Conservation (phyloP, 2,797 vertebrate genomes). For the Poeciliopsis turneri region DNA sequence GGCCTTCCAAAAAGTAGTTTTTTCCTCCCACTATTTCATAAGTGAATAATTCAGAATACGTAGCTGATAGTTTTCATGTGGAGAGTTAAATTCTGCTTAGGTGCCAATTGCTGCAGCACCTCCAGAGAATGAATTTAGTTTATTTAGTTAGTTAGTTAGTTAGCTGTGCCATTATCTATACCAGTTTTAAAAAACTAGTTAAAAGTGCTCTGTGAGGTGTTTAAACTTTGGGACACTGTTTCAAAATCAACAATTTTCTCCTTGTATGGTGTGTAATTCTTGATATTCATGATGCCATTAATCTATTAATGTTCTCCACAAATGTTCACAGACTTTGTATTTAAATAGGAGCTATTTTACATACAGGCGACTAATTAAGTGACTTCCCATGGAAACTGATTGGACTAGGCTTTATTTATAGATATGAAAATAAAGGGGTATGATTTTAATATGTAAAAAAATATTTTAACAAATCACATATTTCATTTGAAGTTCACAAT, state of each 20-base stretch:
- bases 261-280: background rate
- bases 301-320: background rate
- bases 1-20: background rate
- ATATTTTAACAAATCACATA: background rate
- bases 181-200: no score
- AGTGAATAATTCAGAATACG: background rate
- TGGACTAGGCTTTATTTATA: background rate
- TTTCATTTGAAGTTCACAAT: background rate
- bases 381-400: no score
- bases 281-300: no score
- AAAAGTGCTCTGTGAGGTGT: background rate
- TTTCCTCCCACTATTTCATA: background rate
- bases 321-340: background rate
- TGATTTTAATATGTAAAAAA: background rate
- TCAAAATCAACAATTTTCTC: background rate
- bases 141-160: no score
- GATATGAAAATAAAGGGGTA: background rate
- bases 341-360: background rate
- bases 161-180: background rate
- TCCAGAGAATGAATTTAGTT: background rate
- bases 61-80: background rate
- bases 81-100: background rate
- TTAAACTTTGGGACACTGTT: background rate
- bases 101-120: background rate
- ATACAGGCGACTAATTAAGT: background rate